Conservation (phyloP, 2,888 invertebrate species). For the Dicyrtomina minuta region DNA sequence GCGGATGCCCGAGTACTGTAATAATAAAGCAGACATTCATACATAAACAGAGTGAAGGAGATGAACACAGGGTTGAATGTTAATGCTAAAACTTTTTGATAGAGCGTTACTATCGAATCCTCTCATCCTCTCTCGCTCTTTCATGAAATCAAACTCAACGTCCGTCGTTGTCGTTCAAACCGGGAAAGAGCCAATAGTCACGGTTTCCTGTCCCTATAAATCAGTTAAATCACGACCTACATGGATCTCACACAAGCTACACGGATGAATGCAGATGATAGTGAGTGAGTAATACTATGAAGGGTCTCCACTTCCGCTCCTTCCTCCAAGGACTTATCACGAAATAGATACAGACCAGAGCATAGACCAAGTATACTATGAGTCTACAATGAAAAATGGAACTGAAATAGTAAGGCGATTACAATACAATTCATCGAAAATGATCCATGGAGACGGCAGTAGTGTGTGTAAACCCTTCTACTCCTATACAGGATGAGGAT, state of each 20-base stretch:
- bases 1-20: slow-evolving; percentile 92
- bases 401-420: slow-evolving; percentile 4
- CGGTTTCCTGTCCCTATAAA: slow-evolving; percentile 35
- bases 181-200: slow-evolving; percentile 17
- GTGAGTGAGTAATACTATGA: slow-evolving; percentile 14
- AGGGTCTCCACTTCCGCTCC: slow-evolving; percentile 39
- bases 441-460: neutral
- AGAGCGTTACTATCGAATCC: no score
- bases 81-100: neutral
- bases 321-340: slow-evolving; percentile 32
- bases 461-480: slow-evolving; percentile 20
- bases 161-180: slow-evolving; percentile 19
- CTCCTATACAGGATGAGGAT: slow-evolving; percentile 20
- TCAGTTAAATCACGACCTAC: slow-evolving; percentile 36
- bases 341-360: no score
- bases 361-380: neutral
- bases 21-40: slow-evolving; percentile 56
- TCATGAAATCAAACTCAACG: slow-evolving; percentile 15
- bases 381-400: slow-evolving; percentile 16
- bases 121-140: slow-evolving; percentile 1
- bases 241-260: neutral
- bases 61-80: slow-evolving; percentile 4
- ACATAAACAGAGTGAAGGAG: neutral
- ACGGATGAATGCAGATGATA: slow-evolving; percentile 9
- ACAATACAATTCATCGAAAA: slow-evolving; percentile 13